phyloP scores from a whole-genome alignment of 2,888 invertebrate genomes.

The Meganola albula region DNA sequence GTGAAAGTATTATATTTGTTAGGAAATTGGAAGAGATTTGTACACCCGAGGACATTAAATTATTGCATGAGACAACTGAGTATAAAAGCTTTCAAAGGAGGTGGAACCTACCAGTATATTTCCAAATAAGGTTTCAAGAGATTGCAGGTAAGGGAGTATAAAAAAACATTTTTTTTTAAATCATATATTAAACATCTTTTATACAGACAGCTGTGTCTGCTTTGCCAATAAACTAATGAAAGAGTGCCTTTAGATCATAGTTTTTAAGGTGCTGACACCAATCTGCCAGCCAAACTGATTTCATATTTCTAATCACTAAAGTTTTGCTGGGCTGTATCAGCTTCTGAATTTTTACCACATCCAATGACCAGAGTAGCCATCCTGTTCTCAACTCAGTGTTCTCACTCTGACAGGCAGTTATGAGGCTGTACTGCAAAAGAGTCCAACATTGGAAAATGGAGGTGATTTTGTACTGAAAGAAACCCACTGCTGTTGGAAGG shows the following conservation, averaged over 20 bases:
- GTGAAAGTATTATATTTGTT: slow-evolving; percentile 86
- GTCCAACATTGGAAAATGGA: slow-evolving; percentile 43
- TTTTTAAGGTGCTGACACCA: too few species aligned
- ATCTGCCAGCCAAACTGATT: too few species aligned
- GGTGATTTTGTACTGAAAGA: slow-evolving; percentile 67
- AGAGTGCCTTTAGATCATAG: too few species aligned
- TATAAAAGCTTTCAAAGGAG: slow-evolving; percentile 88
- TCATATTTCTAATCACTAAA: too few species aligned
- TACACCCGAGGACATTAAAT: slow-evolving; percentile 71
- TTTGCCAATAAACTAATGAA: too few species aligned
- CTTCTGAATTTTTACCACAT: too few species aligned
- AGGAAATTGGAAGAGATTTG: slow-evolving; percentile 82
- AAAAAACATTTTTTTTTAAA: neutral
- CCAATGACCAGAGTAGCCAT: too few species aligned
- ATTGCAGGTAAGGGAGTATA: slow-evolving; percentile 80
- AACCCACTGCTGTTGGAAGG: slow-evolving; percentile 68
- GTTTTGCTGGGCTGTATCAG: too few species aligned
- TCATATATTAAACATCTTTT: too few species aligned
- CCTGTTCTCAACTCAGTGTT: too few species aligned
- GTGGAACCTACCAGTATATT: slow-evolving; percentile 98
- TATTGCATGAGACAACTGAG: slow-evolving; percentile 81
- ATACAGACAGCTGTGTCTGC: too few species aligned
- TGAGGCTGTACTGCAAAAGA: slow-evolving; percentile 53
- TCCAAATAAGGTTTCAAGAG: slow-evolving; percentile 96
- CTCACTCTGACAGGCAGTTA: slow-evolving; percentile 62